These are phyloP conservation scores for Stenchaetothrips biformis DNA, from an alignment of 2,888 invertebrate genomes.

Conservation along the genomic window DNA sequence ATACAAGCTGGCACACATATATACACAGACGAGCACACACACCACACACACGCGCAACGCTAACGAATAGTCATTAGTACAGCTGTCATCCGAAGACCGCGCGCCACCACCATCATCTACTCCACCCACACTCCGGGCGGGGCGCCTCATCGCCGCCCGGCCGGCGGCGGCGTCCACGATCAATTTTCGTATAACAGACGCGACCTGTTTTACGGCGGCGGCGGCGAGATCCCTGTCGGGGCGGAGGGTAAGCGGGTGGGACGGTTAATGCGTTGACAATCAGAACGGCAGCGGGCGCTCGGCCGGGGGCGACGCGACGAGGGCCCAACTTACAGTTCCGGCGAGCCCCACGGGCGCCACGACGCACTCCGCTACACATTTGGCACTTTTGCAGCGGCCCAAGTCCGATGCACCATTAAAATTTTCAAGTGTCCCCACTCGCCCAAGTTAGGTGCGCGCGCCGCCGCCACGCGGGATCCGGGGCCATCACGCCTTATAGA, in stretches of 20 bases:
- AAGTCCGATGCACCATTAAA: constrained; percentile 23
- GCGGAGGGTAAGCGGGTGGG: not conserved
- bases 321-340: too few relatives aligned
- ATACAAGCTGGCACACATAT: too few relatives aligned
- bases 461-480: too few relatives aligned
- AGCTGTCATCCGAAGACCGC: not conserved
- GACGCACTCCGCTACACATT: not conserved
- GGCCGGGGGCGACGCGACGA: not conserved
- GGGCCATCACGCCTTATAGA: too few relatives aligned
- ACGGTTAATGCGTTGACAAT: too few relatives aligned
- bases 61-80: not conserved
- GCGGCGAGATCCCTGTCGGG: not conserved
- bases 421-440: constrained; percentile 10
- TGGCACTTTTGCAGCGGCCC: not conserved
- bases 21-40: not conserved
- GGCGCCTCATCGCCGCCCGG: not conserved
- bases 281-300: not conserved
- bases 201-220: not conserved
- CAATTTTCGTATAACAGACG: not conserved
- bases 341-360: not conserved
- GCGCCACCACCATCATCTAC: not conserved
- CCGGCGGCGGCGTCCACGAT: not conserved
- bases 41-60: not conserved
- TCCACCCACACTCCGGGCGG: not conserved
- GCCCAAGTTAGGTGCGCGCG: not conserved